Conservation (phyloP, 1,140 invertebrate species). For the Scaptomyza hsui region DNA sequence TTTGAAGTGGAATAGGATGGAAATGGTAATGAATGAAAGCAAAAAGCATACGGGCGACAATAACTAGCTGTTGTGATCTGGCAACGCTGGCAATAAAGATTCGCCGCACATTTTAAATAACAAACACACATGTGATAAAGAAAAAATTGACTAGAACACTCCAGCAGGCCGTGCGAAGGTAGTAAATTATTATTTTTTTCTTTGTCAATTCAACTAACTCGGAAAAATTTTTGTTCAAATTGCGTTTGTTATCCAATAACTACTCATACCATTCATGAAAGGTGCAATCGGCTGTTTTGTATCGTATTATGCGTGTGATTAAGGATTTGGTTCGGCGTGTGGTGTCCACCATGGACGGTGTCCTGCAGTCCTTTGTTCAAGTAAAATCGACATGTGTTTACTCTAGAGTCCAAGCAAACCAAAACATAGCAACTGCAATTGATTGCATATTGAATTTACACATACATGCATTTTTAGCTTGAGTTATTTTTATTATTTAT, state of each 20-base stretch:
- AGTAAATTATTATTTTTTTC: conserved; percentile 48
- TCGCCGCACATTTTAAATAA: conserved; percentile 2
- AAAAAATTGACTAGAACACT: conserved; percentile 2
- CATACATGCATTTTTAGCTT: conserved; percentile 44
- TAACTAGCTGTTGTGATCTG: conserved; percentile 25
- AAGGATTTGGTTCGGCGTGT: conserved; percentile 42
- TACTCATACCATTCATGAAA: conserved; percentile 19
- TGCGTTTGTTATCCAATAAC: conserved; percentile 37
- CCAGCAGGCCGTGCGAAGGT: conserved; percentile 31
- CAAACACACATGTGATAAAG: not conserved
- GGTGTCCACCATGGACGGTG: conserved; percentile 48
- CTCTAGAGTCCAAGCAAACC: not conserved
- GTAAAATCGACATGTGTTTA: conserved; percentile 44
- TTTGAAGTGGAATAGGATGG: conserved; percentile 33
- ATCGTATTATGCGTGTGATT: conserved; percentile 39
- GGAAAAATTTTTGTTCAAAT: conserved; percentile 53
- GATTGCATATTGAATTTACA: conserved; percentile 10
- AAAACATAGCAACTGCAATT: not conserved
- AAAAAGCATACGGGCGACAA: conserved; percentile 42
- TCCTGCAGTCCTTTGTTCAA: conserved; percentile 51
- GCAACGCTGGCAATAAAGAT: conserved; percentile 29
- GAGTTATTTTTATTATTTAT: conserved; percentile 78
- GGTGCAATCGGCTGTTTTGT: conserved; percentile 28
- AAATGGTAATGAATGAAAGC: conserved; percentile 48
- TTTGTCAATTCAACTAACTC: conserved; percentile 43